Percentiles rank a stretch among this genome's conserved stretches.
Evolutionary conservation across 2,888 invertebrate species (phyloP).

Genomic region (Colostygia pectinataria): DNA sequence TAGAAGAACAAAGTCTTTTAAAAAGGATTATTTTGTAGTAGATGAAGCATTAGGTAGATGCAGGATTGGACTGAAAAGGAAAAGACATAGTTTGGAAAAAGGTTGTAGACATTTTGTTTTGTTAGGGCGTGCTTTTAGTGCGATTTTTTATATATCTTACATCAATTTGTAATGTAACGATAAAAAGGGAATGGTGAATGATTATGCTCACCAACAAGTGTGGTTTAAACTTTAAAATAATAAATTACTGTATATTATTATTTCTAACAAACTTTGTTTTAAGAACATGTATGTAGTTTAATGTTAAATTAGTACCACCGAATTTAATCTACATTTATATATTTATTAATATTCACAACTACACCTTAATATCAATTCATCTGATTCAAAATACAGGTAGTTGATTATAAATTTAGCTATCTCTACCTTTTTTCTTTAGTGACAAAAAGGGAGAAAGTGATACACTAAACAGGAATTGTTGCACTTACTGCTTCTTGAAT

Average conservation of each 20-base stretch:
- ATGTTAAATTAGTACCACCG: slow-evolving; percentile 17
- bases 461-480: no score
- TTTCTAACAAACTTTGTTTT: neutral
- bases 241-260: neutral
- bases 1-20: neutral
- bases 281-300: no score
- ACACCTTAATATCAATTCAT: no score
- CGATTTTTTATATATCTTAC: slow-evolving; percentile 1
- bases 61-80: slow-evolving; percentile 1
- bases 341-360: no score
- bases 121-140: neutral
- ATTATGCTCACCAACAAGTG: neutral
- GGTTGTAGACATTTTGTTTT: neutral
- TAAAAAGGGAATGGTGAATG: no score
- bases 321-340: slow-evolving; percentile 1
- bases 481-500: no score
- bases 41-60: neutral
- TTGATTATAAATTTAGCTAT: no score
- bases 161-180: no score
- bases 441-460: no score
- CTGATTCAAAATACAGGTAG: no score
- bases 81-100: slow-evolving; percentile 6
- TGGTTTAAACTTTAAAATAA: neutral
- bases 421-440: no score
- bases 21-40: neutral